A percentile compares a stretch with the other conserved stretches of the same genome.
Conservation (phyloP, 2,888 invertebrate species). For the Volucella zonaria region DNA sequence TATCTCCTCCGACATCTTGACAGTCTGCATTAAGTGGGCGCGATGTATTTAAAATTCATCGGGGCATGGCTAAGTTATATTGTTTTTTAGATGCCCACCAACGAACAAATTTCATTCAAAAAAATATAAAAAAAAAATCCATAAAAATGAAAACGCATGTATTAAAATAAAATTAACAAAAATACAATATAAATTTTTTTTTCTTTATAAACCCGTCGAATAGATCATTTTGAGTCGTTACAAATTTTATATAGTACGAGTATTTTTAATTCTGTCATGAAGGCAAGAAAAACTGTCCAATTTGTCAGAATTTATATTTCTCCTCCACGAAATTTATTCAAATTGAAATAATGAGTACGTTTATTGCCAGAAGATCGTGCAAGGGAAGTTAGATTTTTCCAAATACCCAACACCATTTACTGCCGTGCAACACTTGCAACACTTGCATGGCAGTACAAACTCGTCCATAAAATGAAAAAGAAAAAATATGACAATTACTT, state of each 20-base stretch:
- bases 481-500: not conserved
- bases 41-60: constrained; percentile 20
- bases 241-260: no score
- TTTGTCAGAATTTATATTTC: not conserved
- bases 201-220: not conserved
- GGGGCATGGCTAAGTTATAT: not conserved
- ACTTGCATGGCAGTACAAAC: no score
- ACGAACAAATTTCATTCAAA: not conserved
- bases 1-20: constrained; percentile 16
- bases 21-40: constrained; percentile 11
- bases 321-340: not conserved
- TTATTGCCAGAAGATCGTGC: no score
- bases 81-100: not conserved
- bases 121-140: not conserved
- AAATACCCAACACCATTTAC: no score
- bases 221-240: not conserved
- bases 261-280: not conserved
- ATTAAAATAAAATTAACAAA: constrained; percentile 5
- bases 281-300: not conserved
- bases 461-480: not conserved
- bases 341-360: not conserved
- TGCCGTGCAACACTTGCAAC: not conserved
- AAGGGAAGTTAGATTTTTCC: no score
- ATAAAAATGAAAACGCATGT: not conserved
- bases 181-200: constrained; percentile 6